Evolutionary conservation across 2,113 vertebrate species (phyloP).

Genomic region (Hippocampus abdominalis): DNA sequence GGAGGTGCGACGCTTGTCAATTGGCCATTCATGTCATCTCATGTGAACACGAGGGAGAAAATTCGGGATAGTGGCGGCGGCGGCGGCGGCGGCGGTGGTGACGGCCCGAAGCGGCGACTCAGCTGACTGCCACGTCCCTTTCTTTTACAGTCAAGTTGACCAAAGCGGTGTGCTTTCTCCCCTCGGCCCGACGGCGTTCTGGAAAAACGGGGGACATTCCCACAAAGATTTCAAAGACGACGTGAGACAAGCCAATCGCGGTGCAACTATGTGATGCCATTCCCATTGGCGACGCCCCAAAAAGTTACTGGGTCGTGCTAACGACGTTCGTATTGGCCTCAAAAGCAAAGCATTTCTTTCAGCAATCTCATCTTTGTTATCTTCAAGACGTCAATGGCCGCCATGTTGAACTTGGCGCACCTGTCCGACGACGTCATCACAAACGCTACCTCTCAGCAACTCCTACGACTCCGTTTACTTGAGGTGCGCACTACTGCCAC

Average conservation of each 20-base stretch:
- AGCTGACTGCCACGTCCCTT: constrained; percentile 3
- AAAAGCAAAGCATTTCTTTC: too few relatives aligned
- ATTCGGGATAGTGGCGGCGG: neutral
- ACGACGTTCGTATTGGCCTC: too few relatives aligned
- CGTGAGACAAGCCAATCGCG: neutral
- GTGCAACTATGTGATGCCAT: neutral
- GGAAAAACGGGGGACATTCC: neutral
- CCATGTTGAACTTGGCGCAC: too few relatives aligned
- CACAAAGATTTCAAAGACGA: neutral
- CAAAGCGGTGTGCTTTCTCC: neutral
- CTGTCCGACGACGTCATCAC: too few relatives aligned
- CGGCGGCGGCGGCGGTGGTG: too few relatives aligned
- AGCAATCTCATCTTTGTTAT: too few relatives aligned
- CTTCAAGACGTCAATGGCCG: too few relatives aligned
- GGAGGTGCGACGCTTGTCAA: neutral
- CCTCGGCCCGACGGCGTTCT: neutral
- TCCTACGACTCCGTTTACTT: too few relatives aligned
- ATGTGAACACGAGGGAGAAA: neutral
- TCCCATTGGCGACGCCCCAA: neutral
- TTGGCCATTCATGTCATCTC: neutral
- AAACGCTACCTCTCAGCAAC: too few relatives aligned
- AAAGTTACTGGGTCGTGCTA: neutral
- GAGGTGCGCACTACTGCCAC: too few relatives aligned
- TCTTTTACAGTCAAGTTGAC: neutral
- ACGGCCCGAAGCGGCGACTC: neutral